Base-by-base conservation (phyloP, 2,888 invertebrate genomes). In the Aleiodes testaceus region DNA sequence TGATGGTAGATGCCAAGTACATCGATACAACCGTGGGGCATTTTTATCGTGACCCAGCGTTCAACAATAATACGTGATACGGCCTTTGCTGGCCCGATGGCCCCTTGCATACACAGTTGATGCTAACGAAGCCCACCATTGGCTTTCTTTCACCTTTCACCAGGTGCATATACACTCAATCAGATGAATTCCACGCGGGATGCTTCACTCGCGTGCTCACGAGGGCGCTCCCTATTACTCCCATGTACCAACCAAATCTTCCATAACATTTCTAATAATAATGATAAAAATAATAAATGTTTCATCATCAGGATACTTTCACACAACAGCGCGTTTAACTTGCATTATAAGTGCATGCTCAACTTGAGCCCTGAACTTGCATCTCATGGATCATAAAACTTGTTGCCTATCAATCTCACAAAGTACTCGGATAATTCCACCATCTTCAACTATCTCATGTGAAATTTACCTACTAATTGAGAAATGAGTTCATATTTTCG, bases 21-120 rank as follows among this genome's bases (percentile, higher is more conserved):
- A 53, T 42, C 30, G 53, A 26, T 59, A 61, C 49, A 42, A 26
- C 26, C 22, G 42, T 11, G 59, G 20, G 59, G 59, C 75, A 74
- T 74, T 78, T 79, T 80, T 76, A 75, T 72, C 76, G 47, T 74
- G 76, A 74, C 75, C 75, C 74, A 18, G 70, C 76, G 78, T 77
- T 79, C 76, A 77, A 78, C 77, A 80, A 80, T 78, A 80, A 79
- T 80, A 81, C 79, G 77, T 77, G 80, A 77, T 59, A 53, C 75
- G 64, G 70, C 74, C 77, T 74, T 69, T 78, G 76, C 76, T 75
- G 77, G 74, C 78, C 75, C 73, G 59, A 59, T 59, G 70, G 68
- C 74, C 72, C 72, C 73, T 59, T 59, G 59, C 59, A 59, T 59
- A 59, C 42, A 72, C 69, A 36, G 36, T 36, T 73, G 69, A 52